Evolutionary conservation across 2,888 invertebrate species (phyloP).

Genomic region (Eupithecia inturbata): DNA sequence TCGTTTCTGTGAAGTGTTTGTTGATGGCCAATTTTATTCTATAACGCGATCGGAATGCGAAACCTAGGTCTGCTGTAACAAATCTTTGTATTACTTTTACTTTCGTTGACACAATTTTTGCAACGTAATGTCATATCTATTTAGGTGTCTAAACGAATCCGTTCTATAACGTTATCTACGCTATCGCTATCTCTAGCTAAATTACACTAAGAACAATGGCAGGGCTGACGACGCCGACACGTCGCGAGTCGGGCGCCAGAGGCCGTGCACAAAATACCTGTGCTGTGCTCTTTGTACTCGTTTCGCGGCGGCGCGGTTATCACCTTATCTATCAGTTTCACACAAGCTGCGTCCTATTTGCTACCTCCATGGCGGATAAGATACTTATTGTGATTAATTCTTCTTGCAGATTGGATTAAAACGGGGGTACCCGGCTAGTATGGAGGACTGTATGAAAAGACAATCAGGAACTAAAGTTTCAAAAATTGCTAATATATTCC

Average conservation of each 20-base stretch:
- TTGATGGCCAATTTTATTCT: conserved; percentile 16
- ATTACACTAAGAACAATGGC: conserved; percentile 74
- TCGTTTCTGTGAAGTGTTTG: conserved; percentile 32
- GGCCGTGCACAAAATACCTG: conserved; percentile 68
- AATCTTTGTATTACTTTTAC: conserved; percentile 18
- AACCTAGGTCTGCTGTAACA: conserved; percentile 12
- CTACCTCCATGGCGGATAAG: conserved; percentile 48
- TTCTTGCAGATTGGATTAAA: conserved; percentile 80
- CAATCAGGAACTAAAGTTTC: conserved; percentile 92
- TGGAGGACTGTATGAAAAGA: conserved; percentile 87
- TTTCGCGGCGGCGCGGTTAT: conserved; percentile 64
- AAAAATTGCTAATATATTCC: conserved; percentile 95
- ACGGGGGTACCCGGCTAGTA: conserved; percentile 82
- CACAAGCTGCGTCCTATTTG: conserved; percentile 61
- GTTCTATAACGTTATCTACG: conserved; percentile 69
- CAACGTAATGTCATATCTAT: conserved; percentile 37
- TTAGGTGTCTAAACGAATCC: conserved; percentile 52
- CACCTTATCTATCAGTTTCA: conserved; percentile 64
- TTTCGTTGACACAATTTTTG: conserved; percentile 25
- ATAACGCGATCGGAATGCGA: conserved; percentile 15
- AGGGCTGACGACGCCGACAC: conserved; percentile 48
- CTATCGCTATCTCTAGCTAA: conserved; percentile 81
- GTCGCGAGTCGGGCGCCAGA: conserved; percentile 62
- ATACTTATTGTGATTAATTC: conserved; percentile 59
- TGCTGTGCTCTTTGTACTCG: conserved; percentile 63